Base-by-base conservation (phyloP, 2,113 vertebrate species). In the Mesitornis unicolor region DNA sequence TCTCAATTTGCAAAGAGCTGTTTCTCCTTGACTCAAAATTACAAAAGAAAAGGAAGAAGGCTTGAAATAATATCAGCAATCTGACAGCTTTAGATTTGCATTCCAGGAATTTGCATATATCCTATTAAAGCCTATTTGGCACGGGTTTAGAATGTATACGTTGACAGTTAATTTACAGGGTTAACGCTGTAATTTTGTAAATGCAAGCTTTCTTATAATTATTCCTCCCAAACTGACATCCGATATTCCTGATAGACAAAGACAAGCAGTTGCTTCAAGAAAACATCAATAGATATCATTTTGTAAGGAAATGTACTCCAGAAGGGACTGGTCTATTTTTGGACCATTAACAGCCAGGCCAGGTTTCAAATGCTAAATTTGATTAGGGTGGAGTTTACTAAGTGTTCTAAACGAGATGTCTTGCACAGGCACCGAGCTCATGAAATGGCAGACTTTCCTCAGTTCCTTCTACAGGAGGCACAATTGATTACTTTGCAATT, bases 91-190 rank as follows among this genome's bases (percentile, higher is more conserved):
- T 65, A 92, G 81, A 97, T 87, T 89, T 94, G 90, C 83, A 71
- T 95, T 95, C 87, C 84, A 33, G 79, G 35, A 85, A 97, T 98
- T 97, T 98, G 97, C 97, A 98, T 98, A 97, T 91, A 96, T 96
- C 94, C 69, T 92, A 97, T 98, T 97, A 98, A 96, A 84, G 63
- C 69, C 93, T 95, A 96, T 96, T 92, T 91, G 95, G 92, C 83
- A 95, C 36, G 69, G 70, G 78, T 97, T 97, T 96, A 85, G 71
- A 84, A 96, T 89, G 91, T 95, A 78, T 95, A 94, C 84, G 89
- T 81, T 97, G 96, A 97, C 96, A 97, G 96, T 95, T 97, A 97
- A 97, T 95, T 97, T 97, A 89, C 33, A 35, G 82, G 89, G 92
- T 97, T 96, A 97, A 95, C 92, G 91, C 64, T 95, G 54, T 91